Percentiles rank a stretch among this genome's conserved stretches.
phyloP scores from a whole-genome alignment of 2,113 vertebrate species.

The Petromus typicus region DNA sequence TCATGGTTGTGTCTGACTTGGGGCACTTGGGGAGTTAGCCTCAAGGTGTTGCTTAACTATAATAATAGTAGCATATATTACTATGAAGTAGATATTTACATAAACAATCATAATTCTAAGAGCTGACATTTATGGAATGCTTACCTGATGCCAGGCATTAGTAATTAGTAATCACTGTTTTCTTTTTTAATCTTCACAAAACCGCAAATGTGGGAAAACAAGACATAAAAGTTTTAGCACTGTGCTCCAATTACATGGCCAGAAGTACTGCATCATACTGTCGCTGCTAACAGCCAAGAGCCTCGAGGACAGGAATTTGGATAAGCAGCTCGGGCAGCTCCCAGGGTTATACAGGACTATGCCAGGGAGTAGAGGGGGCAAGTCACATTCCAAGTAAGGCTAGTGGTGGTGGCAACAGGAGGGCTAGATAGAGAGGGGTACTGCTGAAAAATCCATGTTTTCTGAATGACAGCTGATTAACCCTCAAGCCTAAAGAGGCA shows the following conservation, averaged over 20 bases:
- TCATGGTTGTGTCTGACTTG: background rate
- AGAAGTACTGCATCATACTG: background rate
- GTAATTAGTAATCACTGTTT: conserved; percentile 16
- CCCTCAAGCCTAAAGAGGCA: background rate
- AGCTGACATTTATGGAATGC: conserved; percentile 15
- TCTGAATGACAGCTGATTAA: background rate
- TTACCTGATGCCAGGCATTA: background rate
- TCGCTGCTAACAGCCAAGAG: background rate
- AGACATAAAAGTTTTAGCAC: background rate
- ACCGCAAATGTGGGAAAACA: background rate
- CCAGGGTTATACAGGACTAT: background rate
- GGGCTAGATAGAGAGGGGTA: background rate
- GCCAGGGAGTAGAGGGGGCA: background rate
- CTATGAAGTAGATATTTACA: background rate
- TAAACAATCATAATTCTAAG: conserved; percentile 52
- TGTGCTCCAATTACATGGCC: background rate
- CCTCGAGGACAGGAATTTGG: background rate
- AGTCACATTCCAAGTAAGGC: background rate
- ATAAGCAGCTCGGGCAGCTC: background rate
- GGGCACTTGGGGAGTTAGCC: background rate
- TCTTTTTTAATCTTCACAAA: conserved; percentile 46
- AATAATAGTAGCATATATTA: conserved; percentile 1
- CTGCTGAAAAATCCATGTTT: background rate
- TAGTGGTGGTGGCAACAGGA: background rate
- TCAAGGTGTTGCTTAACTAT: conserved; percentile 5